phyloP scores from a whole-genome alignment of 1,140 invertebrate species.

The Pomacea maculata region DNA sequence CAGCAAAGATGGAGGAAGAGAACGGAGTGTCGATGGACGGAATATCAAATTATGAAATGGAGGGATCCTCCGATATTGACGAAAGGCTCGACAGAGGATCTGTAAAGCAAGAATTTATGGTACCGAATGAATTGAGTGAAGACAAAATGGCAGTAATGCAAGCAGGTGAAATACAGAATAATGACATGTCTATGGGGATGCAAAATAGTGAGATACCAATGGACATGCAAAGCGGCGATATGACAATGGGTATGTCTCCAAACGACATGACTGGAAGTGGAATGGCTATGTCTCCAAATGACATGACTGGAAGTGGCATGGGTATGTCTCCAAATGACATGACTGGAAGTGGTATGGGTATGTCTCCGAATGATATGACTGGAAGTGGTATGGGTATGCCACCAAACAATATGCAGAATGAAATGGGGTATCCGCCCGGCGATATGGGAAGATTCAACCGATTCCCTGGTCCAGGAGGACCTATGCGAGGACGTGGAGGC shows the following conservation, averaged over 20 bases:
- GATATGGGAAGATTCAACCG: conserved; percentile 29
- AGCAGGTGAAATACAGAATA: conserved; percentile 1
- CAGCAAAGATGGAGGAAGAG: conserved; percentile 22
- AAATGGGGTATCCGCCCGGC: conserved; percentile 9
- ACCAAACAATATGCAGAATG: conserved; percentile 10
- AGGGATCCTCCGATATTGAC: conserved; percentile 2
- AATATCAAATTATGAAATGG: conserved; percentile 9
- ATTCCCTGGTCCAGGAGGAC: conserved; percentile 25
- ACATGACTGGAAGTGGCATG: not conserved
- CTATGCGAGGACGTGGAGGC: conserved; percentile 31
- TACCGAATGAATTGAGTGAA: conserved; percentile 12
- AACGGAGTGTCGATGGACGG: conserved; percentile 8
- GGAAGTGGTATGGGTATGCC: conserved; percentile 21
- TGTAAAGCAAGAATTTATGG: conserved; percentile 16
- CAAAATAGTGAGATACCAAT: conserved; percentile 25
- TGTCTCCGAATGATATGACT: conserved; percentile 16
- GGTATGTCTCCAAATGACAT: not conserved
- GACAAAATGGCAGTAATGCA: conserved; percentile 15
- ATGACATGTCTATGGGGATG: conserved; percentile 8
- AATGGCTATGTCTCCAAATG: conserved; percentile 14
- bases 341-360: conserved; percentile 14
- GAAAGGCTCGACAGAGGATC: not conserved
- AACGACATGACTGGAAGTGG: conserved; percentile 12
- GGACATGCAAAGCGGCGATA: conserved; percentile 22
- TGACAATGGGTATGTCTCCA: conserved; percentile 12